Percentiles rank a stretch among this genome's conserved stretches.
Conservation (phyloP, 2,888 invertebrate species). For the Pseudanteris insignis region DNA sequence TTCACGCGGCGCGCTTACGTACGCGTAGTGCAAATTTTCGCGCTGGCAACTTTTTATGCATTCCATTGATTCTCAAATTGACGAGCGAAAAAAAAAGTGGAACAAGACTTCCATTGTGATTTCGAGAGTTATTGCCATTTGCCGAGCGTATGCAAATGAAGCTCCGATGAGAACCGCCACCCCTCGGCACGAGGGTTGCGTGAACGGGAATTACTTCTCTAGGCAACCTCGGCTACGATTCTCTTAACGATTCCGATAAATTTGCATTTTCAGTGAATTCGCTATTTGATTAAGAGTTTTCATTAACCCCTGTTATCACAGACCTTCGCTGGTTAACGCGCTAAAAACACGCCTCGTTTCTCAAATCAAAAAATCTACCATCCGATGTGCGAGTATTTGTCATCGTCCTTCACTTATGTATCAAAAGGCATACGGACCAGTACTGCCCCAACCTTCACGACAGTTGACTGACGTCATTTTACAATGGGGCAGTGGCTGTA, state of each 20-base stretch:
- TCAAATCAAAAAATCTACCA: slow-evolving; percentile 10
- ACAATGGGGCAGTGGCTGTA: too few relatives aligned
- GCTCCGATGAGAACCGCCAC: slow-evolving; percentile 45
- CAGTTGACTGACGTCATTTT: neutral
- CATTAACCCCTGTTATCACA: slow-evolving; percentile 44
- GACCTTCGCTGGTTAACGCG: slow-evolving; percentile 42
- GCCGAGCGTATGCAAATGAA: slow-evolving; percentile 56
- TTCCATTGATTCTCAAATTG: slow-evolving; percentile 40
- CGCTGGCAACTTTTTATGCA: slow-evolving; percentile 26
- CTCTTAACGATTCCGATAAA: slow-evolving; percentile 48
- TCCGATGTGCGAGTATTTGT: slow-evolving; percentile 21
- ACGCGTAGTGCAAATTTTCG: slow-evolving; percentile 12
- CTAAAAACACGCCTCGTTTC: slow-evolving; percentile 38
- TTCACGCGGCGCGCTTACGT: neutral
- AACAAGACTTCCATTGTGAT: slow-evolving; percentile 41
- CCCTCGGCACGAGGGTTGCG: slow-evolving; percentile 36
- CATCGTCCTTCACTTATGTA: slow-evolving; percentile 29
- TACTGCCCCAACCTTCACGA: too few relatives aligned
- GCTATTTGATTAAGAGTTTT: slow-evolving; percentile 61
- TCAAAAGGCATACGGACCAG: too few relatives aligned
- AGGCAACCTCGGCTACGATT: slow-evolving; percentile 35
- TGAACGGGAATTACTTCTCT: slow-evolving; percentile 33
- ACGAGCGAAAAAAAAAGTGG: slow-evolving; percentile 37
- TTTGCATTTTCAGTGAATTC: slow-evolving; percentile 64
- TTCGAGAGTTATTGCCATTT: slow-evolving; percentile 53